Evolutionary conservation across 2,797 vertebrate genomes (phyloP), one percentile per base, ranked within the genome.

Genomic region (Coluber constrictor): DNA sequence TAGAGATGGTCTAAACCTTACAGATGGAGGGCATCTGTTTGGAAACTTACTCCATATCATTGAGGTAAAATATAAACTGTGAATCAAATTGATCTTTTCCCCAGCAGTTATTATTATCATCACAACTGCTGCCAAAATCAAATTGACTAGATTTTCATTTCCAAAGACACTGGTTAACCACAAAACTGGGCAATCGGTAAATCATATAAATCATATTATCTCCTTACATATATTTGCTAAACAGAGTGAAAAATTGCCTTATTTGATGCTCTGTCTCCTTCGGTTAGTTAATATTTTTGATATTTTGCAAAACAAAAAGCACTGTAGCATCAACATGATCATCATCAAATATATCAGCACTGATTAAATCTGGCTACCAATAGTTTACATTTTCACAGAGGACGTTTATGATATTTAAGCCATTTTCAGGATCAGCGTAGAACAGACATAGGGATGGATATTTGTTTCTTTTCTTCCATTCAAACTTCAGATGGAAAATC

Each of bases 181-280:
- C 92, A 94, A 74, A 95, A 96, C 90, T 94, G 86, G 59, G 91
- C 91, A 93, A 90, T 57, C 83, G 93, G 94, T 59, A 95, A 95
- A 94, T 94, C 57, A 66, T 51, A 94, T 95, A 95, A 95, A 94
- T 94, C 74, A 66, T 55, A 93, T 95, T 94, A 95, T 94, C 93
- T 89, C 18, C 91, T 93, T 95, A 2, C 56, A 94, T 89, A 51
- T 86, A 86, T 86, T 93, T 92, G 92, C 86, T 90, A 92, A 83
- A 47, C 23, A 90, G 88, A 94, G 43, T 92, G 90, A 94, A 92
- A 95, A 32, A 54, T 93, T 29, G 93, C 55, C 93, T 95, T 95
- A 94, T 94, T 94, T 94, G 20, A 83, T 83, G 20, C 37, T 83
- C 20, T 83, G 74, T 83, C 37, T 47, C 20, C 74, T 83, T 83